Evolutionary conservation across 1,140 invertebrate species (phyloP), one percentile per base, ranked within the genome.

Genomic region (Steinernema khuongi): DNA sequence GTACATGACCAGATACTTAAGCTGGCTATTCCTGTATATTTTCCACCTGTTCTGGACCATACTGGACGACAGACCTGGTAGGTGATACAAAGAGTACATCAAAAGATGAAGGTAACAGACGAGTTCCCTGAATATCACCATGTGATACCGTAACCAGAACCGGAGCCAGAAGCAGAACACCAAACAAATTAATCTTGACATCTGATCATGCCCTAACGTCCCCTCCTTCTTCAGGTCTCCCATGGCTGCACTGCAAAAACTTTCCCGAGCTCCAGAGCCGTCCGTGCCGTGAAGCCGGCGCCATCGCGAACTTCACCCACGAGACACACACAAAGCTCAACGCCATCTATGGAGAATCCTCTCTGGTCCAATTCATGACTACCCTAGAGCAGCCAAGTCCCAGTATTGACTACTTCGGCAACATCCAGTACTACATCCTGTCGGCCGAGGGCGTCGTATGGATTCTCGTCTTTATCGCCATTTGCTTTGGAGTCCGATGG

Each of bases 401-500:
- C 22, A 81, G 71, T 33, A 85, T 84, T 26, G 75, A 72, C 50
- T 77, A 81, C 17, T 76, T 85, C 22, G 84, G 83, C 1, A 32
- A 84, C 26, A 77, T 84, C 41, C 81, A 84, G 69, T 70, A 77
- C 43, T 74, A 76, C 50, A 68, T 85, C 14, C 67, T 84, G 2
- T 70, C 74, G 18, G 83, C 81, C 4, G 78, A 80, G 69, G 81
- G 81, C n/a, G 69, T 71, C 31, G 76, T 84, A 18, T 84, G 83
- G 82, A n/a, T 74, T 14, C 29, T 80, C 31, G 79, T 84, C 28
- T 84, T 85, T 31, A 68, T 68, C 32, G 77, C 81, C 1, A 81
- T 84, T 44, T 84, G 81, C 44, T 83, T 83, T 68, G 83, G 83
- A 11, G 83, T 84, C 28, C 71, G 84, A 74, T 85, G 83, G 81